Conservation (phyloP, 1,140 invertebrate genomes). For the Sycophaga agraensis region DNA sequence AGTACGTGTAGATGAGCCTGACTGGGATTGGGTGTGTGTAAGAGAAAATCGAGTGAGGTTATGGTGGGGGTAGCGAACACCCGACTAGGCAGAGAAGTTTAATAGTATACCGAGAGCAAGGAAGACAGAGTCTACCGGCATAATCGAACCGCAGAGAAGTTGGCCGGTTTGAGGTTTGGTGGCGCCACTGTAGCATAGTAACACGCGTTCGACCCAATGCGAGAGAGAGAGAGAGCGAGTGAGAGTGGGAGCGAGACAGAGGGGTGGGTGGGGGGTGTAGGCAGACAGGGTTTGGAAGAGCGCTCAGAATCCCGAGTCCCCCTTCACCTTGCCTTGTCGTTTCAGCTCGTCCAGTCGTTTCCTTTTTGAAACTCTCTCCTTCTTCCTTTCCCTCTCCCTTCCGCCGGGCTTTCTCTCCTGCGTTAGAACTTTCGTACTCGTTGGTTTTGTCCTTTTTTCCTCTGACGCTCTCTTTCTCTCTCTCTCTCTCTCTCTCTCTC, state of each 20-base stretch:
- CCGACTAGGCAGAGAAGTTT: neutral
- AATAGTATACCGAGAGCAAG: neutral
- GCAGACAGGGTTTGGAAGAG: neutral
- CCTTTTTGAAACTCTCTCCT: constrained; percentile 36
- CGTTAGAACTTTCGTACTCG: constrained; percentile 17
- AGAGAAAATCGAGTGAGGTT: constrained; percentile 11
- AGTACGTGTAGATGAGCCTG: neutral
- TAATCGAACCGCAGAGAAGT: constrained; percentile 6
- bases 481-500: no score
- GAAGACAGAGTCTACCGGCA: neutral
- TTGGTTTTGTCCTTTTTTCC: constrained; percentile 23
- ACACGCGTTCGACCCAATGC: constrained; percentile 35
- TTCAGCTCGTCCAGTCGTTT: constrained; percentile 42
- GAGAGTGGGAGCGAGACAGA: neutral
- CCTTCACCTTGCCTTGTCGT: constrained; percentile 20
- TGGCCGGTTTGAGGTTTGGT: constrained; percentile 27
- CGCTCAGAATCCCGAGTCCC: neutral
- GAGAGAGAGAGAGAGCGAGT: neutral
- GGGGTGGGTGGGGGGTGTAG: neutral
- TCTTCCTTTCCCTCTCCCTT: constrained; percentile 37
- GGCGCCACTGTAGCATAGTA: constrained; percentile 55
- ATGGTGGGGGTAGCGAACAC: neutral
- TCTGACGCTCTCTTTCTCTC: constrained; percentile 18
- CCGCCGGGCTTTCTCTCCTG: constrained; percentile 27
- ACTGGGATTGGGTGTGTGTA: neutral